Percentiles rank a stretch among this genome's conserved stretches.
phyloP scores from a whole-genome alignment of 1,140 invertebrate species.

The Drosophila ananassae region DNA sequence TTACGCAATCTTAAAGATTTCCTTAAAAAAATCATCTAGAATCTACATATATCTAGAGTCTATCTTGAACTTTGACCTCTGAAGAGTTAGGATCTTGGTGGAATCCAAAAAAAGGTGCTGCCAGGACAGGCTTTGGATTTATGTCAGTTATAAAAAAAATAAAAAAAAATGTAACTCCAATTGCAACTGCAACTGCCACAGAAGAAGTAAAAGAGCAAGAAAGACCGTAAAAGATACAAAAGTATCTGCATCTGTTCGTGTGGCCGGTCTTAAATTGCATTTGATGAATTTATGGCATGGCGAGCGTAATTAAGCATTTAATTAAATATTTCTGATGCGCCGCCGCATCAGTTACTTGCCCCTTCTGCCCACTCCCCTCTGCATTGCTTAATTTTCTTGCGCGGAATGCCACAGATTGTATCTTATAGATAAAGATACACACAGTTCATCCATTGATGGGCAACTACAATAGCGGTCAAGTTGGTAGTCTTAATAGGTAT shows the following conservation, averaged over 20 bases:
- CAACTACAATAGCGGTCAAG: neutral
- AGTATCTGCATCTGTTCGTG: slow-evolving; percentile 48
- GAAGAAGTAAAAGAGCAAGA: slow-evolving; percentile 58
- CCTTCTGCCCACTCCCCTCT: slow-evolving; percentile 4
- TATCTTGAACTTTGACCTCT: neutral
- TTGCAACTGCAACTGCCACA: slow-evolving; percentile 44
- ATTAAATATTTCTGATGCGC: slow-evolving; percentile 81
- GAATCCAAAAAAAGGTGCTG: slow-evolving; percentile 18
- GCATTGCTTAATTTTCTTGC: slow-evolving; percentile 65
- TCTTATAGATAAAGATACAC: slow-evolving; percentile 48
- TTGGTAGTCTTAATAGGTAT: neutral
- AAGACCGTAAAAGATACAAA: slow-evolving; percentile 11
- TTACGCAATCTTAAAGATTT: slow-evolving; percentile 24
- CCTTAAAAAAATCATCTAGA: neutral
- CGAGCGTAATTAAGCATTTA: slow-evolving; percentile 84
- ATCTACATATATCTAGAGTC: neutral
- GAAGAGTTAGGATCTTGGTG: neutral
- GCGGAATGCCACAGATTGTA: slow-evolving; percentile 76
- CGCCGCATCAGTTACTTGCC: slow-evolving; percentile 39
- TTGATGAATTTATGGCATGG: slow-evolving; percentile 84
- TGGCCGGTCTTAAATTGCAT: slow-evolving; percentile 76
- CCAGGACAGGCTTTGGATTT: slow-evolving; percentile 37
- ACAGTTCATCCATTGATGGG: slow-evolving; percentile 1
- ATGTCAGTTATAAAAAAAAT: slow-evolving; percentile 22
- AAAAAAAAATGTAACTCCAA: neutral